Conservation (phyloP, 2,113 vertebrate species). For the Brachyhypopomus occidentalis region DNA sequence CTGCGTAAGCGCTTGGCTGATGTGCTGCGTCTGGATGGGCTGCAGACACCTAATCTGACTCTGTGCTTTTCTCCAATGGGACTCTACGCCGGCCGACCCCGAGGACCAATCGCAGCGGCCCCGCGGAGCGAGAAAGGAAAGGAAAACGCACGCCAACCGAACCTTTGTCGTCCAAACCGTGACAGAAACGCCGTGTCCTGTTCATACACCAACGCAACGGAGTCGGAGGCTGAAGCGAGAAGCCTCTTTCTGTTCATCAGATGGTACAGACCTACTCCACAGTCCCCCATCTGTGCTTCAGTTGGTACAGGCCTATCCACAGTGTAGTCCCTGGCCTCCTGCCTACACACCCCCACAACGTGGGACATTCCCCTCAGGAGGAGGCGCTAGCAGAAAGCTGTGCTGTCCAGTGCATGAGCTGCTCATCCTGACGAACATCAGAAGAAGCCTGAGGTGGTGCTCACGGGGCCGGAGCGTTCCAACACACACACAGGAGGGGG, state of each 20-base stretch:
- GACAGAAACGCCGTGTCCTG: conserved; percentile 45
- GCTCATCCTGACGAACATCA: conserved; percentile 3
- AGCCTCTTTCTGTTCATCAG: conserved; percentile 23
- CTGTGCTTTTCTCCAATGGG: conserved; percentile 47
- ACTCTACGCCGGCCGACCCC: conserved; percentile 48
- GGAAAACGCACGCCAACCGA: conserved; percentile 29
- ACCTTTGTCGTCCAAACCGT: conserved; percentile 37
- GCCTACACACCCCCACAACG: background rate
- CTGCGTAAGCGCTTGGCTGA: background rate
- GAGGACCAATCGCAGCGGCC: conserved; percentile 20
- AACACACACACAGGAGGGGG: conserved; percentile 3
- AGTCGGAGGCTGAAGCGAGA: conserved; percentile 26
- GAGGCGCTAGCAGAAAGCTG: background rate
- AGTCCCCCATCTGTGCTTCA: conserved; percentile 1
- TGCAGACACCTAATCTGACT: conserved; percentile 38
- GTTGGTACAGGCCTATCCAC: too few species aligned
- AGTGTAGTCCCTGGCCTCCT: too few species aligned
- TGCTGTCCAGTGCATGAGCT: background rate
- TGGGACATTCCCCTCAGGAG: background rate
- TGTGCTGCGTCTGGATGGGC: conserved; percentile 33
- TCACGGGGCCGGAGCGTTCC: conserved; percentile 17
- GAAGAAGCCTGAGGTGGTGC: conserved; percentile 41
- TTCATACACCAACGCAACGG: conserved; percentile 43
- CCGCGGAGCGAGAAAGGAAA: background rate
- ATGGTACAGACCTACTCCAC: conserved; percentile 19